These are phyloP conservation scores for Corythaixoides concolor DNA, from an alignment of 2,113 vertebrate genomes.

Conservation along the genomic window DNA sequence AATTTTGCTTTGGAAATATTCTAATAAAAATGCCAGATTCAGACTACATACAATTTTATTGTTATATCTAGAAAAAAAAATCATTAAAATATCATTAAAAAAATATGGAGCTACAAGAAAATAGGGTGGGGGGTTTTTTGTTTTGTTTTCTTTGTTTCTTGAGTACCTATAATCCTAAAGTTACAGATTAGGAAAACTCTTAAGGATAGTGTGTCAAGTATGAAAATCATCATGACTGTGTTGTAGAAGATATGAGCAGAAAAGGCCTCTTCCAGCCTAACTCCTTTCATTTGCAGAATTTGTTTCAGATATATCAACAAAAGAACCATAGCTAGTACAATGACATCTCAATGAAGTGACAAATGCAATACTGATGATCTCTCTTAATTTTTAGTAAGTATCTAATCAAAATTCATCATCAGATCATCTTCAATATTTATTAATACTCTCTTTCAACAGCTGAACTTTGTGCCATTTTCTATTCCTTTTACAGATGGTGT, in stretches of 20 bases:
- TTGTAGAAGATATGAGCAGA: neutral
- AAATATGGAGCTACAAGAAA: too few species aligned
- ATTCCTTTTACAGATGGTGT: neutral
- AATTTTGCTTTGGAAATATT: neutral
- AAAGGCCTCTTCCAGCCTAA: neutral
- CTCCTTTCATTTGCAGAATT: neutral
- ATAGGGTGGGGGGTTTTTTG: too few species aligned
- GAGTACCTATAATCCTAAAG: neutral
- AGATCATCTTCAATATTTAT: neutral
- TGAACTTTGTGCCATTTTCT: neutral
- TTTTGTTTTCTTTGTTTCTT: neutral
- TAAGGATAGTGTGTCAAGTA: neutral
- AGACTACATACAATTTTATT: neutral
- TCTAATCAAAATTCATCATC: neutral
- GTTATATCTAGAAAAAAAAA: neutral
- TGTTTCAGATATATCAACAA: neutral
- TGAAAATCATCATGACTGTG: neutral
- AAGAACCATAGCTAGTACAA: neutral
- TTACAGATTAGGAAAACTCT: neutral
- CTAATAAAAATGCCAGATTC: neutral
- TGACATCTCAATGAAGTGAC: neutral
- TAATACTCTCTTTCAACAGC: neutral
- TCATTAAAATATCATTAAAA: too few species aligned
- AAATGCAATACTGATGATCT: neutral
- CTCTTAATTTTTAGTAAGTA: neutral